Evolutionary conservation across 2,888 invertebrate genomes (phyloP), one percentile per base, ranked within the genome.

Genomic region (Trilocha varians): DNA sequence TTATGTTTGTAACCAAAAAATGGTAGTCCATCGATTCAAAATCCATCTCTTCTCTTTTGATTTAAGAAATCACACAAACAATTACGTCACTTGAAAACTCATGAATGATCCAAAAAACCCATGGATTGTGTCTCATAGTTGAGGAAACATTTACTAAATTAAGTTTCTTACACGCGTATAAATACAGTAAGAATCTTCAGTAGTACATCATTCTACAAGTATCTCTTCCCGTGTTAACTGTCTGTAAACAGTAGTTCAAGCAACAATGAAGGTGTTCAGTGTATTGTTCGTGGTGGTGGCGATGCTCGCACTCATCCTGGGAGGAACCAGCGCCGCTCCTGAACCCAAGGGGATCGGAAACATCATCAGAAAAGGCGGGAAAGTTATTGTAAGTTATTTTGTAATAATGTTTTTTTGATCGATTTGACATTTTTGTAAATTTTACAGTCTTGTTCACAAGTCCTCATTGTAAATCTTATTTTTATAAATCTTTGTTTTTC

Each of bases 181-280:
- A n/a, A n/a, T n/a, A n/a, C n/a, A n/a, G n/a, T n/a, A n/a, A n/a
- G n/a, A n/a, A n/a, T n/a, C n/a, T n/a, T n/a, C n/a, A n/a, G n/a
- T n/a, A n/a, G n/a, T n/a, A n/a, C n/a, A n/a, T n/a, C n/a, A n/a
- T n/a, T n/a, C n/a, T n/a, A n/a, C n/a, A n/a, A n/a, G n/a, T n/a
- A n/a, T n/a, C n/a, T n/a, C n/a, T n/a, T n/a, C n/a, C n/a, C n/a
- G n/a, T n/a, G n/a, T n/a, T n/a, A n/a, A n/a, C n/a, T n/a, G n/a
- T n/a, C n/a, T n/a, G n/a, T n/a, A n/a, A 16, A 38, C 5, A 17
- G 5, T 38, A n/a, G n/a, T n/a, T n/a, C n/a, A n/a, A n/a, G n/a
- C n/a, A 33, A 33, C 15, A 33, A 64, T 65, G 59, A 62, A 60
- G 43, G 48, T 63, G 40, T 47, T 51, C 34, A 40, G 43, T 37